phyloP scores from a whole-genome alignment of 2,888 invertebrate genomes.

The Oxycera nigricornis region DNA sequence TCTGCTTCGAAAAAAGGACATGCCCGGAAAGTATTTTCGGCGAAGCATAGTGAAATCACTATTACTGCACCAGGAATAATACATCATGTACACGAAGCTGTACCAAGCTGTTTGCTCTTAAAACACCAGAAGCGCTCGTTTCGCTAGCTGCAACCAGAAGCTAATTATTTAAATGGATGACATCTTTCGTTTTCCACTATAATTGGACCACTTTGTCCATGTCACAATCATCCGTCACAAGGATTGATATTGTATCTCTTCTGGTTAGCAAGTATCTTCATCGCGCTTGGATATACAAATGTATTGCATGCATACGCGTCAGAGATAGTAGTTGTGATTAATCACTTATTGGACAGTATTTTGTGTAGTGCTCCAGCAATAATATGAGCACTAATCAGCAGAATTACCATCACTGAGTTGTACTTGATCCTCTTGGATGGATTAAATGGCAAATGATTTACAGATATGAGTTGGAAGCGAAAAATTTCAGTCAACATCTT shows the following conservation, averaged over 20 bases:
- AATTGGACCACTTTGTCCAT: conserved; percentile 46
- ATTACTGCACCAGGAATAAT: conserved; percentile 4
- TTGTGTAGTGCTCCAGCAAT: too few relatives aligned
- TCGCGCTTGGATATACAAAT: neutral
- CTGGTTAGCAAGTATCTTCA: conserved; percentile 18
- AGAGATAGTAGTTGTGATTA: conserved; percentile 9
- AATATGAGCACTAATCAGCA: too few relatives aligned
- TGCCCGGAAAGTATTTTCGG: conserved; percentile 5
- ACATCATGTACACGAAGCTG: neutral
- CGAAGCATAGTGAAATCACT: neutral
- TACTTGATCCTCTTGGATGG: too few relatives aligned
- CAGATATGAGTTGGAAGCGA: too few relatives aligned
- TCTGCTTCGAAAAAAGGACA: conserved; percentile 1
- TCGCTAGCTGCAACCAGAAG: conserved; percentile 31
- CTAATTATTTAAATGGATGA: conserved; percentile 47
- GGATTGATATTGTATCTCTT: conserved; percentile 43
- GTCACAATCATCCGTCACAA: conserved; percentile 45
- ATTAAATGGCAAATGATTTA: too few relatives aligned
- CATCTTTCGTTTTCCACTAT: conserved; percentile 44
- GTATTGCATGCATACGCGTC: neutral
- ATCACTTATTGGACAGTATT: conserved; percentile 20
- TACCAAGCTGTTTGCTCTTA: neutral
- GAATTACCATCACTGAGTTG: too few relatives aligned
- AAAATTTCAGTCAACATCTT: too few relatives aligned
- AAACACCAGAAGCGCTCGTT: neutral